Evolutionary conservation across 1,140 invertebrate species (phyloP), one percentile per base, ranked within the genome.

Genomic region (Drosophila tropicalis): DNA sequence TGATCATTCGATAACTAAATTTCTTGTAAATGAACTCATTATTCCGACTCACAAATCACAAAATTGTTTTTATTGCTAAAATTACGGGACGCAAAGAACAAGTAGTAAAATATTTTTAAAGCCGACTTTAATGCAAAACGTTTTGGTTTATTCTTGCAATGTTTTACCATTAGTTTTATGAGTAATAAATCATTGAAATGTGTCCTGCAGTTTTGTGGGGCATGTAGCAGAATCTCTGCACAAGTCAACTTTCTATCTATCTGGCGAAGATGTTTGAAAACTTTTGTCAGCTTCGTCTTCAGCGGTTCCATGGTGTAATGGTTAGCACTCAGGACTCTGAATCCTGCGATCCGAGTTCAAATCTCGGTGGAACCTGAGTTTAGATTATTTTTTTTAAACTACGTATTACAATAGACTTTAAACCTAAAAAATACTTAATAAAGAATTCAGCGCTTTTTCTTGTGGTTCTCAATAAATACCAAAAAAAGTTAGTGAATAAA

Each of bases 291-390:
- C n/a, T 2, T 12, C 34, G 15, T 9, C 1, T 19, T 5, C n/a
- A 58, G 39, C 56, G 90, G 90, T 96, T 94, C 95, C 94, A 96
- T 96, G 96, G 95, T 96, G 95, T 96, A 96, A 96, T 95, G 96
- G 95, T 96, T 95, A 96, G 95, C 95, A 96, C 95, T 96, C 95
- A 96, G 95, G 95, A 96, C 95, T 96, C 94, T 96, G 95, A 96
- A 96, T 96, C 95, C 95, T 96, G 95, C 95, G 95, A 96, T 96
- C 95, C 95, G 95, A 95, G 95, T 95, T 95, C 95, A 95, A 95
- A 94, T 95, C 95, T 95, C 95, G 95, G 95, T 95, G 94, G 95
- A 94, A 95, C 95, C 94, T 95, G 69, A 9, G 29, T 4, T 12
- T 10, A n/a, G n/a, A 1, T n/a, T 13, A 25, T 25, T 2, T 57